Percentiles rank a stretch among this genome's conserved stretches.
Conservation (phyloP, 2,113 vertebrate species). For the Coturnix japonica region DNA sequence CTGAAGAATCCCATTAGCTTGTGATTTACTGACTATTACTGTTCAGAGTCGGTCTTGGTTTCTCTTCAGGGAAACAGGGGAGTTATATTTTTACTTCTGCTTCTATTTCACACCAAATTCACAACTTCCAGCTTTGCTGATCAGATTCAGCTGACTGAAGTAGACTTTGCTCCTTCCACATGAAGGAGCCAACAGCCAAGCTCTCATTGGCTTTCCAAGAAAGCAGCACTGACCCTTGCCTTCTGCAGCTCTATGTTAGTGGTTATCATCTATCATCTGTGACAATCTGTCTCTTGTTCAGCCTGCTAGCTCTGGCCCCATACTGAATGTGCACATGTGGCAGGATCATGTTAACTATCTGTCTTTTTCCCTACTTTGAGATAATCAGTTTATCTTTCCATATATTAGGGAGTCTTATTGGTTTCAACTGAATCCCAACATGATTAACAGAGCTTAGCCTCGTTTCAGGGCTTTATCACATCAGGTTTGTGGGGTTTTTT, state of each 20-base stretch:
- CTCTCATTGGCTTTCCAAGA: neutral
- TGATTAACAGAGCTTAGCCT: neutral
- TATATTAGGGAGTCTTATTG: neutral
- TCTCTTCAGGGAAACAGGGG: neutral
- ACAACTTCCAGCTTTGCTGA: neutral
- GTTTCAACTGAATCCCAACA: neutral
- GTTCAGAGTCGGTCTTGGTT: neutral
- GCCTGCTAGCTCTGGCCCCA: neutral
- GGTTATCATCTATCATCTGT: neutral
- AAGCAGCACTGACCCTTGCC: neutral
- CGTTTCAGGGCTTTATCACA: rapidly evolving
- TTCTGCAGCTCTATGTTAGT: neutral
- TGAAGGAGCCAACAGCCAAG: neutral
- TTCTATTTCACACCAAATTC: neutral
- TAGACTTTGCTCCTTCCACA: neutral
- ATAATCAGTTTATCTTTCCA: neutral
- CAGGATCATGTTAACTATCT: neutral
- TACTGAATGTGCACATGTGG: neutral
- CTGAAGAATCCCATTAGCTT: neutral
- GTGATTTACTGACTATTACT: neutral
- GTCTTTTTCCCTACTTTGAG: neutral
- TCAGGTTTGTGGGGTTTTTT: neutral
- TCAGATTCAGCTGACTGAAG: neutral
- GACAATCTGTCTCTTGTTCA: neutral
- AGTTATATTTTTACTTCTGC: neutral